Evolutionary conservation across 2,888 invertebrate genomes (phyloP).

Genomic region (Polyommatus icarus): DNA sequence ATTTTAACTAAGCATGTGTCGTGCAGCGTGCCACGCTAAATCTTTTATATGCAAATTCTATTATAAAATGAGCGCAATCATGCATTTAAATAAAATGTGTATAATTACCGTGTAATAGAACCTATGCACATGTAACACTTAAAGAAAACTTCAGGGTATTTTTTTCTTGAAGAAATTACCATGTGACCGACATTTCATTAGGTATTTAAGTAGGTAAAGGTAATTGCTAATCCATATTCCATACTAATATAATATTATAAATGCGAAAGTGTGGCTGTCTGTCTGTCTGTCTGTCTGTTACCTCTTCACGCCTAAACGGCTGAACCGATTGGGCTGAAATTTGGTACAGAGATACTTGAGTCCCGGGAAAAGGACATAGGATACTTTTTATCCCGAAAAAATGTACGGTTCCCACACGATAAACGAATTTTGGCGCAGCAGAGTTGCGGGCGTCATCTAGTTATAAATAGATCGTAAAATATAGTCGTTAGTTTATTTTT

Average conservation of each 20-base stretch:
- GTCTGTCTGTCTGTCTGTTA: no score
- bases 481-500: no score
- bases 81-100: slow-evolving; percentile 39
- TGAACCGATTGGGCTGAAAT: no score
- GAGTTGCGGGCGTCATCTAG: no score
- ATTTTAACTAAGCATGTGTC: slow-evolving; percentile 33
- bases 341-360: no score
- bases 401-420: no score
- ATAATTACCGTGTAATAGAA: slow-evolving; percentile 43
- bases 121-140: slow-evolving; percentile 37
- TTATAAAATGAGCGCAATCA: slow-evolving; percentile 40
- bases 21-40: slow-evolving; percentile 41
- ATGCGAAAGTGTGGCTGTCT: no score
- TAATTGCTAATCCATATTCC: background rate
- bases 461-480: background rate
- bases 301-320: no score
- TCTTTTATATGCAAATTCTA: slow-evolving; percentile 51
- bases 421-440: no score
- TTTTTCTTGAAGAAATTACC: background rate
- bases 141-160: background rate
- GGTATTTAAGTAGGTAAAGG: background rate
- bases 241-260: no score
- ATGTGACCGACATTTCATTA: slow-evolving; percentile 8
- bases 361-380: no score
- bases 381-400: no score